These are phyloP conservation scores for Gallinago jamesoni DNA, from an alignment of 2,113 vertebrate species.

Conservation along the genomic window DNA sequence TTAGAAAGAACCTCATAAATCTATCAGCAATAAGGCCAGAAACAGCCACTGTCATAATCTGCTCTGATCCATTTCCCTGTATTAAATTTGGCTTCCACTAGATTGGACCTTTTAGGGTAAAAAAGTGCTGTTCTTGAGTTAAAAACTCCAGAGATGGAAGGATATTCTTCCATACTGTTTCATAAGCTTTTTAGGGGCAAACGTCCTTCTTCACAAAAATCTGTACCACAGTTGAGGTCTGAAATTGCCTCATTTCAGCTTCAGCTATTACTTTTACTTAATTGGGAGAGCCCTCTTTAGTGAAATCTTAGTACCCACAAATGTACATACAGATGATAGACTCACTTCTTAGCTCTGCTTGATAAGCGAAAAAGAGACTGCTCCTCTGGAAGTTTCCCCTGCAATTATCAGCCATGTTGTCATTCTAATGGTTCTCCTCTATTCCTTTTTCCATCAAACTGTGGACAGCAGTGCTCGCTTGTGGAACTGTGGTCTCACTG, in stretches of 20 bases:
- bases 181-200: background rate
- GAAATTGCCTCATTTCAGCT: background rate
- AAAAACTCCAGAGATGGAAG: background rate
- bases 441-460: background rate
- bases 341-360: background rate
- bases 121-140: background rate
- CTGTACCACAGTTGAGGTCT: fast-evolving
- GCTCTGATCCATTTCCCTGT: background rate
- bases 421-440: background rate
- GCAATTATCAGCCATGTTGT: background rate
- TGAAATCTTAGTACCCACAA: background rate
- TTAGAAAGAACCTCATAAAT: background rate
- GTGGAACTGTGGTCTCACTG: background rate
- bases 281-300: background rate
- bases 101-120: background rate
- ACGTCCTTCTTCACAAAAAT: background rate
- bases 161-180: background rate
- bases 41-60: background rate
- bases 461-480: background rate
- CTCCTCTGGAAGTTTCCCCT: background rate
- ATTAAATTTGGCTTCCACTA: background rate
- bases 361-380: background rate
- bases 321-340: background rate
- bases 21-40: background rate
- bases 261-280: background rate